Conservation (phyloP, 1,140 invertebrate genomes). For the Dendroctonus valens region DNA sequence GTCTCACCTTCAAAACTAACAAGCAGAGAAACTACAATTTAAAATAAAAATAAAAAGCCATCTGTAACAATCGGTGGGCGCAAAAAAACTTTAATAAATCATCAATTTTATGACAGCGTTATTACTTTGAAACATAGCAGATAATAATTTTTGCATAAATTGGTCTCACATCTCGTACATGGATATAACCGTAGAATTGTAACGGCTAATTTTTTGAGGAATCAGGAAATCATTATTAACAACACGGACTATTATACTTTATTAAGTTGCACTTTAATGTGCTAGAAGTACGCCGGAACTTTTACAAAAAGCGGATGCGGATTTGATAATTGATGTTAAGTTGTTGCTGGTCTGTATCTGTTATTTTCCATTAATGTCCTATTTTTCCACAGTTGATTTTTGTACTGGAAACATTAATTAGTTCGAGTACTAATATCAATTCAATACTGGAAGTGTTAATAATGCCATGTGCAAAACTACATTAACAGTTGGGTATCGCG, state of each 20-base stretch:
- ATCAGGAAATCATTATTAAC: slow-evolving; percentile 24
- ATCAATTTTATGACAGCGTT: slow-evolving; percentile 7
- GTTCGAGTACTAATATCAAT: no score
- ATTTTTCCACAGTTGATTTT: no score
- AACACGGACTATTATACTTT: slow-evolving; percentile 13
- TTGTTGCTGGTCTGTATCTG: no score
- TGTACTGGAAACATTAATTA: no score
- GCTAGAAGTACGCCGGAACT: background rate
- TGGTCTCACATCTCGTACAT: slow-evolving; percentile 10
- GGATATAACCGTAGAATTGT: slow-evolving; percentile 15
- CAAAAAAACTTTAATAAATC: slow-evolving; percentile 11
- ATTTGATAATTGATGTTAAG: no score
- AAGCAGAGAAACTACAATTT: no score
- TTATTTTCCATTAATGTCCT: no score
- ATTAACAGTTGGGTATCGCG: no score
- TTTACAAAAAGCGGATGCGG: slow-evolving; percentile 10
- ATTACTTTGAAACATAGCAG: background rate
- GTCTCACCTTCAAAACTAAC: no score
- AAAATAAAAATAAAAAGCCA: background rate
- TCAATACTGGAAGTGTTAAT: no score
- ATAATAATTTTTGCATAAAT: slow-evolving; percentile 16
- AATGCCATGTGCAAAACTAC: no score
- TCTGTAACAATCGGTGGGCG: background rate
- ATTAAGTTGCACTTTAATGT: slow-evolving; percentile 21
- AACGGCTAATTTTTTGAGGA: slow-evolving; percentile 20